Percentiles rank a stretch among this genome's conserved stretches.
Evolutionary conservation across 2,113 vertebrate species (phyloP).

Genomic region (Haliaeetus leucogaster): DNA sequence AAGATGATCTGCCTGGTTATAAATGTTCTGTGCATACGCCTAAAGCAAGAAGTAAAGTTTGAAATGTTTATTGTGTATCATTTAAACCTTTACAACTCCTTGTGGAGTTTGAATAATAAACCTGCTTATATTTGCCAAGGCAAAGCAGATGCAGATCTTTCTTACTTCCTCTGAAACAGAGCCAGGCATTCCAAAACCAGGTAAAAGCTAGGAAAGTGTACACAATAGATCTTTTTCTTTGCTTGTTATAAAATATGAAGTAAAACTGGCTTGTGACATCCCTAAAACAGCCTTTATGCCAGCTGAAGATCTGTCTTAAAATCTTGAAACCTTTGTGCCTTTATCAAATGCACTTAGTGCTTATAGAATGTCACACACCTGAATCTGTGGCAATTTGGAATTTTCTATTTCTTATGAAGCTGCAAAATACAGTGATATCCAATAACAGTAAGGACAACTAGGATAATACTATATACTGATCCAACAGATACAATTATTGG

Average conservation of each 20-base stretch:
- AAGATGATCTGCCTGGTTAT: not conserved
- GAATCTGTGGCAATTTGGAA: not conserved
- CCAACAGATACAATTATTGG: not conserved
- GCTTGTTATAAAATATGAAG: not conserved
- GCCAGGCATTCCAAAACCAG: constrained; percentile 79
- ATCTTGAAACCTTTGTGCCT: not conserved
- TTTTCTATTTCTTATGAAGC: not conserved
- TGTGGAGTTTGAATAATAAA: not conserved
- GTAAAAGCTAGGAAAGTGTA: constrained; percentile 38
- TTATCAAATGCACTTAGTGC: not conserved
- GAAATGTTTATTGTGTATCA: not conserved
- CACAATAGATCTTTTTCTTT: not conserved
- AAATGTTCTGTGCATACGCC: not conserved
- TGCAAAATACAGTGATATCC: not conserved
- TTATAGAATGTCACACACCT: not conserved
- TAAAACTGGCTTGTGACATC: not conserved
- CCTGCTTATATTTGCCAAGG: constrained; percentile 75
- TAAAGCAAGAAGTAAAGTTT: not conserved
- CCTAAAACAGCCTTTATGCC: not conserved
- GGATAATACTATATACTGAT: not conserved
- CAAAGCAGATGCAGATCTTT: constrained; percentile 82
- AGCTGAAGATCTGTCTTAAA: not conserved
- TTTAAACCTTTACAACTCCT: not conserved
- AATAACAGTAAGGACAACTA: not conserved
- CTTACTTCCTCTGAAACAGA: constrained; percentile 84